phyloP scores from a whole-genome alignment of 2,888 invertebrate genomes.

The Vannuccia rotundouncinata region DNA sequence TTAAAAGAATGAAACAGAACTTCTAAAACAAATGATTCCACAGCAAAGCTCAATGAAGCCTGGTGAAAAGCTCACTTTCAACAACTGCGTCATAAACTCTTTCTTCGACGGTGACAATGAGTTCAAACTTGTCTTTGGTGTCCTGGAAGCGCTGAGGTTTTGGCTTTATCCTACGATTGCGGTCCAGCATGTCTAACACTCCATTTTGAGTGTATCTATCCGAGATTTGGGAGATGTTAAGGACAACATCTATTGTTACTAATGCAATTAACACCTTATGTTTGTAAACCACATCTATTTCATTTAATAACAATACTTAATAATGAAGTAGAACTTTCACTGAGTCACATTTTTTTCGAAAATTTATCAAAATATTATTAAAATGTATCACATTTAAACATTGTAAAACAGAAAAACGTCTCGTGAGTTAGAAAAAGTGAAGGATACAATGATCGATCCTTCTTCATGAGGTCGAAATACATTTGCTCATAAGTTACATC shows the following conservation, averaged over 20 bases:
- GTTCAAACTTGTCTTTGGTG: conserved; percentile 79
- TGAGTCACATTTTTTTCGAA: too few relatives aligned
- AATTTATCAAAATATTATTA: not conserved
- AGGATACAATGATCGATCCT: conserved; percentile 82
- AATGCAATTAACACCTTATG: too few relatives aligned
- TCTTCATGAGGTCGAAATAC: conserved; percentile 76
- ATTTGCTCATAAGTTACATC: conserved; percentile 89
- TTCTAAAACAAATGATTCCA: too few relatives aligned
- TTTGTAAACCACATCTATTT: too few relatives aligned
- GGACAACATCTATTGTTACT: too few relatives aligned
- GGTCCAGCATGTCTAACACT: conserved; percentile 89
- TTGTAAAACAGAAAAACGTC: too few relatives aligned
- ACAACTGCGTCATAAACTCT: conserved; percentile 95
- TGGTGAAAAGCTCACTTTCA: conserved; percentile 64
- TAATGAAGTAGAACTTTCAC: too few relatives aligned
- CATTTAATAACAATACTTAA: too few relatives aligned
- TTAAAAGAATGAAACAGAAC: too few relatives aligned
- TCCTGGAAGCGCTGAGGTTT: conserved; percentile 89
- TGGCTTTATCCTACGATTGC: conserved; percentile 87
- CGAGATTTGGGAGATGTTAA: too few relatives aligned
- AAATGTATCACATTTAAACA: not conserved
- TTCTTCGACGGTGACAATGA: conserved; percentile 93
- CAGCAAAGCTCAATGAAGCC: too few relatives aligned
- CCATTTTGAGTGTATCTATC: conserved; percentile 92
- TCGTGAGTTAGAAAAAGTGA: conserved; percentile 41